Conservation (phyloP, 2,888 invertebrate species). For the Carterocephalus palaemon region DNA sequence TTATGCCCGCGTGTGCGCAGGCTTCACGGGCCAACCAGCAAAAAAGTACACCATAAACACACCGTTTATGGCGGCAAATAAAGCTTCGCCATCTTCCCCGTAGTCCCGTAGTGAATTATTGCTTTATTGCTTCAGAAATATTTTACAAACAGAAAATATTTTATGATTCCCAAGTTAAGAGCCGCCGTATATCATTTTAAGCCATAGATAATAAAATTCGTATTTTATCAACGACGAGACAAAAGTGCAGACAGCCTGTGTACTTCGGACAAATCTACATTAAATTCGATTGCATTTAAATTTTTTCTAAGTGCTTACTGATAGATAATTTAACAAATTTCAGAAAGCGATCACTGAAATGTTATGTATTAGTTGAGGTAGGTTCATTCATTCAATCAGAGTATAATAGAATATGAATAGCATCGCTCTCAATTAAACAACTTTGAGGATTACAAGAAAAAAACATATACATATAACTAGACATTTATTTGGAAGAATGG, state of each 20-base stretch:
- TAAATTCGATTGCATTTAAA: slow-evolving; percentile 26
- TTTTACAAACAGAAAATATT: slow-evolving; percentile 80
- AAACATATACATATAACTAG: too few relatives aligned
- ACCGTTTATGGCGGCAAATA: slow-evolving; percentile 77
- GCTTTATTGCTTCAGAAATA: slow-evolving; percentile 79
- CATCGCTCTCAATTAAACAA: too few relatives aligned
- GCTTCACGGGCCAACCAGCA: slow-evolving; percentile 47
- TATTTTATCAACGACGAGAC: slow-evolving; percentile 71
- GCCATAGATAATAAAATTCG: slow-evolving; percentile 78
- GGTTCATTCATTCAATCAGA: too few relatives aligned
- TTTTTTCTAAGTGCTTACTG: neutral
- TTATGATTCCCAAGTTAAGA: slow-evolving; percentile 78
- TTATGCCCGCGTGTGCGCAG: slow-evolving; percentile 62
- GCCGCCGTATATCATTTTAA: slow-evolving; percentile 77
- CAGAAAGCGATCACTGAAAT: too few relatives aligned
- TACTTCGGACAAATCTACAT: slow-evolving; percentile 33
- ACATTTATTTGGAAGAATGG: too few relatives aligned
- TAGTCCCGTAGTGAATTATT: slow-evolving; percentile 78
- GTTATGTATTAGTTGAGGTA: too few relatives aligned
- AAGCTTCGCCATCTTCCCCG: slow-evolving; percentile 74
- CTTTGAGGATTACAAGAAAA: too few relatives aligned
- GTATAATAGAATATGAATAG: too few relatives aligned
- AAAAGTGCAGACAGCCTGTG: slow-evolving; percentile 53
- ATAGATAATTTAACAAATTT: neutral
- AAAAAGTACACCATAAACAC: slow-evolving; percentile 76